Conservation (phyloP, 2,113 vertebrate genomes). For the Strix uralensis region DNA sequence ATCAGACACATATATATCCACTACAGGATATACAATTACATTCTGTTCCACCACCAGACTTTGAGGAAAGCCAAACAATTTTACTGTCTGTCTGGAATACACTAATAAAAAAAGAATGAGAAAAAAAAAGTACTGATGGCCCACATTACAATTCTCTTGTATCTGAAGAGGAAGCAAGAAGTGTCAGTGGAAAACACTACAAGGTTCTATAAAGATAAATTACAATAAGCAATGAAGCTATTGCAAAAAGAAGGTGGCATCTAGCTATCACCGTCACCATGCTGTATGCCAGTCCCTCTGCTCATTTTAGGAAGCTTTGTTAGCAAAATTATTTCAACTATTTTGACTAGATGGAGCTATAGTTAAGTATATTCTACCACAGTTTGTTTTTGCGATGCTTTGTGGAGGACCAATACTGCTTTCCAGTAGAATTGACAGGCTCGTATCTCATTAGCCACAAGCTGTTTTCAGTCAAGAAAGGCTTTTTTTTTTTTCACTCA, state of each 20-base stretch:
- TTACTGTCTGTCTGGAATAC: background rate
- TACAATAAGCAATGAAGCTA: background rate
- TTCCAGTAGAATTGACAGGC: background rate
- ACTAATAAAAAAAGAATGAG: background rate
- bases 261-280: background rate
- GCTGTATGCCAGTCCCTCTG: background rate
- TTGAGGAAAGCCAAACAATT: background rate
- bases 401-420: background rate
- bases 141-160: background rate
- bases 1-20: background rate
- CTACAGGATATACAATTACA: background rate
- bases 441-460: conserved; percentile 6
- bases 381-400: background rate
- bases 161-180: background rate
- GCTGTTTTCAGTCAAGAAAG: background rate
- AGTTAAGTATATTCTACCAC: background rate
- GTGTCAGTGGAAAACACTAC: background rate
- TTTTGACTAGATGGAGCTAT: background rate
- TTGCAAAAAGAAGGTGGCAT: background rate
- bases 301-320: background rate
- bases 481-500: background rate
- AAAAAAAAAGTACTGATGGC: background rate
- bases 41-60: background rate
- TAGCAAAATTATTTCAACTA: background rate
- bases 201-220: background rate